Conservation (phyloP, 2,113 vertebrate species). For the Pseudois nayaur region DNA sequence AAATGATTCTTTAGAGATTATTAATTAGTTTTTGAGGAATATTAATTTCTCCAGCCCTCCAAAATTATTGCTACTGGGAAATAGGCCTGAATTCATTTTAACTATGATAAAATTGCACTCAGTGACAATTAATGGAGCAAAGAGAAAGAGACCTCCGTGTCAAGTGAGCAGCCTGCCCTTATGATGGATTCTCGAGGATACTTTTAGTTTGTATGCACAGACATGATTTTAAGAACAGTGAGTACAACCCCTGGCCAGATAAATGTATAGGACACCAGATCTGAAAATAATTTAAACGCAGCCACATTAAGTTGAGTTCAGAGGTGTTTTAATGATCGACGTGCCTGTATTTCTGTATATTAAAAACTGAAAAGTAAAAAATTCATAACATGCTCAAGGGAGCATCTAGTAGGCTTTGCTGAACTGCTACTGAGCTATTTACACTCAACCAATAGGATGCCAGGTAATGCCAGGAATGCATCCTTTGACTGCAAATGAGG, state of each 20-base stretch:
- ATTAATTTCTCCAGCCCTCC: constrained; percentile 76
- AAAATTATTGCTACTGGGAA: constrained; percentile 75
- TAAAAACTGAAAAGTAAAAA: constrained; percentile 53
- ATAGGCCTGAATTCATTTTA: constrained; percentile 76
- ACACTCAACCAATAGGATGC: neutral
- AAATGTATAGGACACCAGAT: constrained; percentile 30
- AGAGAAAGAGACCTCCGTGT: constrained; percentile 61
- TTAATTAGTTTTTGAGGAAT: constrained; percentile 79
- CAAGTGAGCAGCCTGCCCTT: constrained; percentile 66
- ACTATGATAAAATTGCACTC: constrained; percentile 75
- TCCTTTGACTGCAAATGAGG: constrained; percentile 38
- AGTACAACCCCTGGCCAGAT: constrained; percentile 23
- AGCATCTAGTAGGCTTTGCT: constrained; percentile 9
- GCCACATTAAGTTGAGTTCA: constrained; percentile 31
- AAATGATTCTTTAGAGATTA: constrained; percentile 78
- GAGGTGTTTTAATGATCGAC: constrained; percentile 26
- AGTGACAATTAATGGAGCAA: constrained; percentile 75
- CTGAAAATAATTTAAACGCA: constrained; percentile 37
- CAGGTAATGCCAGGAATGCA: neutral
- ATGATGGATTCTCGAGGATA: constrained; percentile 47
- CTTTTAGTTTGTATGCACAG: constrained; percentile 67
- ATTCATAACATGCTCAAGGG: constrained; percentile 53
- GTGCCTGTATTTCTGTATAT: constrained; percentile 11
- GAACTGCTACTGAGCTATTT: constrained; percentile 52
- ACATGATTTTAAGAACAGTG: constrained; percentile 60